phyloP scores from a whole-genome alignment of 2,888 invertebrate species.

The Euzetes globulus region DNA sequence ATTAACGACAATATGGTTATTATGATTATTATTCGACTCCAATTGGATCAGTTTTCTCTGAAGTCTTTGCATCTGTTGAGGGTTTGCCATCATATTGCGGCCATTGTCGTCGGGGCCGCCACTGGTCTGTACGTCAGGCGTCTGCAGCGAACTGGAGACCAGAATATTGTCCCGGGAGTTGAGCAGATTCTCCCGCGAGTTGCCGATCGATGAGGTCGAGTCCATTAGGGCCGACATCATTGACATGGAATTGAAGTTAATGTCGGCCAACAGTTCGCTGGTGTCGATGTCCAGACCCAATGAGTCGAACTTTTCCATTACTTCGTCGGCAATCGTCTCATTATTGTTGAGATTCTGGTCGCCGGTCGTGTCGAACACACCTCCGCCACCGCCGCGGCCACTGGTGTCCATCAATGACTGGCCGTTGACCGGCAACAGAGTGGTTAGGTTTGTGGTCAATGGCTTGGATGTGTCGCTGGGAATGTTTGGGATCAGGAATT shows the following conservation, averaged over 20 bases:
- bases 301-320: constrained; percentile 40
- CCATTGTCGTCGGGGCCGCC: not conserved
- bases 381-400: not conserved
- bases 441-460: not conserved
- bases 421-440: not conserved
- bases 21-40: not conserved
- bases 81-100: not conserved
- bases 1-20: not conserved
- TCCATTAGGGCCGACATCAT: not conserved
- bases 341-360: constrained; percentile 33
- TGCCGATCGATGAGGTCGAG: too few species aligned
- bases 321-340: constrained; percentile 37
- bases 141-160: not conserved
- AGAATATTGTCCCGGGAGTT: not conserved
- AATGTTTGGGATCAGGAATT: not conserved
- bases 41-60: not conserved
- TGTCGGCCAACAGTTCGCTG: constrained; percentile 35
- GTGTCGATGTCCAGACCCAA: constrained; percentile 41
- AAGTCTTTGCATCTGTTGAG: not conserved
- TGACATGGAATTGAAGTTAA: constrained; percentile 33
- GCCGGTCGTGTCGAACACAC: not conserved
- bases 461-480: not conserved
- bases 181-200: not conserved
- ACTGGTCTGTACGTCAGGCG: not conserved
- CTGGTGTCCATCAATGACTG: not conserved